These are phyloP conservation scores for Phrynocephalus versicolor DNA, from an alignment of 2,113 vertebrate species.

Conservation along the genomic window DNA sequence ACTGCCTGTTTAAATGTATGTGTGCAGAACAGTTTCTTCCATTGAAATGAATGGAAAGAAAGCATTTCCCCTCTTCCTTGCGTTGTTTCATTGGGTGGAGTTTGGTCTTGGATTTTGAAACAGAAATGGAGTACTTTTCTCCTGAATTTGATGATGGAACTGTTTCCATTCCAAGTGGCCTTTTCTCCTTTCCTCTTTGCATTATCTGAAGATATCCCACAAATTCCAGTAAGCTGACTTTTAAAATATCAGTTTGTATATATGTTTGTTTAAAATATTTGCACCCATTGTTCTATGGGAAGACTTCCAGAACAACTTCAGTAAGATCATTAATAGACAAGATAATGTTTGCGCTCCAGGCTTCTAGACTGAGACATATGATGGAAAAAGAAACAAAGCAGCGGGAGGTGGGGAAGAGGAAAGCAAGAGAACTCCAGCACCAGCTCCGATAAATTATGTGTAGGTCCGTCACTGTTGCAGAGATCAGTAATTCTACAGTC, in stretches of 20 bases:
- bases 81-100: too few species aligned
- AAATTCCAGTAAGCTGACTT: neutral
- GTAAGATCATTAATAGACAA: conserved; percentile 10
- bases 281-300: neutral
- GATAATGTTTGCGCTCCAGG: neutral
- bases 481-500: conserved; percentile 47
- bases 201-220: neutral
- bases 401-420: neutral
- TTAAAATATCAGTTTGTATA: neutral
- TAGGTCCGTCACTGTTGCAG: conserved; percentile 40
- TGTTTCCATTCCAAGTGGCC: conserved; percentile 7
- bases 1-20: neutral
- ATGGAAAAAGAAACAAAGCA: neutral
- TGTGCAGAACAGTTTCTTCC: neutral
- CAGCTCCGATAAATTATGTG: conserved; percentile 21
- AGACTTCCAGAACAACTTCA: neutral
- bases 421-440: neutral
- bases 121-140: too few species aligned
- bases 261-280: neutral
- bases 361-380: neutral
- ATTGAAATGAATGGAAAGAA: neutral
- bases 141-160: neutral
- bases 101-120: neutral
- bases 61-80: neutral
- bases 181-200: neutral